Evolutionary conservation across 2,113 vertebrate species (phyloP).

Genomic region (Tetrax tetrax): DNA sequence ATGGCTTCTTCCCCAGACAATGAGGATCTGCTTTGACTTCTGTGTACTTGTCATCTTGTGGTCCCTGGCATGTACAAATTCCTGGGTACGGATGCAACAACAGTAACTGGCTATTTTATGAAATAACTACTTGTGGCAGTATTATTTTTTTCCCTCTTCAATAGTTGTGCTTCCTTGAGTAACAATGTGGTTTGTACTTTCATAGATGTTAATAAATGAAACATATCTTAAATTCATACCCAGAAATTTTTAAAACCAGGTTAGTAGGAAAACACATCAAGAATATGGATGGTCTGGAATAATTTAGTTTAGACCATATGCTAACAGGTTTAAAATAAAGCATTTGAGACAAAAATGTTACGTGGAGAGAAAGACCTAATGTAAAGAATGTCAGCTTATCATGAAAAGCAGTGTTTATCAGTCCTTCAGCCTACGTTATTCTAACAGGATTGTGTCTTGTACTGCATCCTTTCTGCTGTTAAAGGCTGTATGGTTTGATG

Average conservation of each 20-base stretch:
- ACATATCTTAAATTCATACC: not conserved
- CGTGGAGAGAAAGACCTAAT: not conserved
- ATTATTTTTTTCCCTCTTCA: not conserved
- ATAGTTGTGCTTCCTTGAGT: not conserved
- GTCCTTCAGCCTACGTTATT: not conserved
- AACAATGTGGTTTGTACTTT: not conserved
- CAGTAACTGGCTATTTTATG: not conserved
- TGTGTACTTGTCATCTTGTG: not conserved
- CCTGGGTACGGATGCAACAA: not conserved
- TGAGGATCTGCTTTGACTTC: not conserved
- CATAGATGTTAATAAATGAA: not conserved
- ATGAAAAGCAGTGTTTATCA: not conserved
- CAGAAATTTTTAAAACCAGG: not conserved
- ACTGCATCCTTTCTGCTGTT: not conserved
- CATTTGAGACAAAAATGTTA: not conserved
- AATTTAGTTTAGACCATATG: not conserved
- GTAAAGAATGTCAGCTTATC: not conserved
- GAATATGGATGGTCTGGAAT: not conserved
- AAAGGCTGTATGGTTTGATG: not conserved
- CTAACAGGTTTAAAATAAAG: not conserved
- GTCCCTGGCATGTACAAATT: not conserved
- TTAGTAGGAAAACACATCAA: not conserved
- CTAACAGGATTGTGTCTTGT: not conserved
- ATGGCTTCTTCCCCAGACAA: not conserved
- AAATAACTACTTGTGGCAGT: not conserved